Conservation (phyloP, 2,888 invertebrate genomes). For the Choreutis nemorana region DNA sequence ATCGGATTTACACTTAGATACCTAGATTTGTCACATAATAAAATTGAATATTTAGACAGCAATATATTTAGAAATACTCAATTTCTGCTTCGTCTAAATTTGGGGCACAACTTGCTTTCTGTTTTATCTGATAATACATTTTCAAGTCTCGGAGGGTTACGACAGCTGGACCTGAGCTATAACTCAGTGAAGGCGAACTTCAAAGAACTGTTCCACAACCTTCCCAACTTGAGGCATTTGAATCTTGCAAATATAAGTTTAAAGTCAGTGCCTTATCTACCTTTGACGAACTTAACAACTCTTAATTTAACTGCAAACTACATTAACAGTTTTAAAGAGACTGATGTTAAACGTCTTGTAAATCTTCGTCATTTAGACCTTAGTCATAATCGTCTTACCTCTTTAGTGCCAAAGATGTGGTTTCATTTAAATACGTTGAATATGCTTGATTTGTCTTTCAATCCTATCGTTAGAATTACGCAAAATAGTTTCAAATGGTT, state of each 20-base stretch:
- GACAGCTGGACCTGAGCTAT: conserved; percentile 81
- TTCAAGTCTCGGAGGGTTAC: conserved; percentile 78
- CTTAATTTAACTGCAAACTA: conserved; percentile 84
- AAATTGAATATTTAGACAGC: conserved; percentile 85
- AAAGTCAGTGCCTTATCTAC: conserved; percentile 77
- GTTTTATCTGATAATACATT: conserved; percentile 90
- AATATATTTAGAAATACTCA: conserved; percentile 87
- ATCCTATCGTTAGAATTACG: conserved; percentile 80
- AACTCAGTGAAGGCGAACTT: conserved; percentile 86
- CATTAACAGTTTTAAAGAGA: conserved; percentile 74
- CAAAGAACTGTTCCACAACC: conserved; percentile 87
- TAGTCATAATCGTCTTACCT: conserved; percentile 77
- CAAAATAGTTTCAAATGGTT: conserved; percentile 76
- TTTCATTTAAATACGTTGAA: conserved; percentile 75
- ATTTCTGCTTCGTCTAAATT: conserved; percentile 77
- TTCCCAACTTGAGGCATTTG: conserved; percentile 80
- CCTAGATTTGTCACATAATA: conserved; percentile 81
- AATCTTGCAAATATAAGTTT: conserved; percentile 81
- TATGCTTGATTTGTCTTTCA: conserved; percentile 80
- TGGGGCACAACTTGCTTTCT: conserved; percentile 82
- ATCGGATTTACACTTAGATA: conserved; percentile 81
- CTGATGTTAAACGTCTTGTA: conserved; percentile 74
- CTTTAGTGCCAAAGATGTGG: conserved; percentile 80
- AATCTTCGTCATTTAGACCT: conserved; percentile 78
- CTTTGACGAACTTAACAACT: conserved; percentile 78